Evolutionary conservation across 2,888 invertebrate species (phyloP).

Genomic region (Philonicus albiceps): DNA sequence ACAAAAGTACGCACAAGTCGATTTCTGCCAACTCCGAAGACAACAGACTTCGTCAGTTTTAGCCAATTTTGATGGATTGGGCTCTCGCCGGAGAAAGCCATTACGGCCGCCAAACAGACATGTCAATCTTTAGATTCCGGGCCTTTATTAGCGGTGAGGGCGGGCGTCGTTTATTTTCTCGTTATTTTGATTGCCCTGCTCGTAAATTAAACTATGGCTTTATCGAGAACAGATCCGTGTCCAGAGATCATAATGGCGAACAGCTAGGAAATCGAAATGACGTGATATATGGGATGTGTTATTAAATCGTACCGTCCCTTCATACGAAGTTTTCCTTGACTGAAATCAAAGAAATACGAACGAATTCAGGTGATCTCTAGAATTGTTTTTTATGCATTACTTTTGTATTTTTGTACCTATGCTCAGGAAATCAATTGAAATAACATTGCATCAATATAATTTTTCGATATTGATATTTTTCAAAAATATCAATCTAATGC

Average conservation of each 20-base stretch:
- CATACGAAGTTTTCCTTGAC: not conserved
- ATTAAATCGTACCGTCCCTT: not conserved
- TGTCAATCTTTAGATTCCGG: not conserved
- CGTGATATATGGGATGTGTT: not conserved
- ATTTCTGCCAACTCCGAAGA: conserved; percentile 25
- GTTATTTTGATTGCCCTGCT: not conserved
- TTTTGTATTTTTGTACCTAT: too few species aligned
- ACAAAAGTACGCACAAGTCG: conserved; percentile 19
- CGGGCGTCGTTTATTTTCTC: conserved; percentile 1
- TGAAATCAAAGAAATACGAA: not conserved
- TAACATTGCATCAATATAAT: too few species aligned
- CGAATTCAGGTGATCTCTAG: not conserved
- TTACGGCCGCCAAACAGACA: not conserved
- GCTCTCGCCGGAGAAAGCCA: conserved; percentile 15
- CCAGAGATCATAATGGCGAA: not conserved
- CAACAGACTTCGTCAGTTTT: conserved; percentile 20
- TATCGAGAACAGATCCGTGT: not conserved
- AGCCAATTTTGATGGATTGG: conserved; percentile 32
- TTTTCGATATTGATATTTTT: too few species aligned
- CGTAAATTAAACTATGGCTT: not conserved
- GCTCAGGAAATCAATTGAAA: too few species aligned
- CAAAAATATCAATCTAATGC: too few species aligned
- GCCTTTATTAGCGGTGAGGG: not conserved
- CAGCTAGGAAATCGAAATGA: not conserved
- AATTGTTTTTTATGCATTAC: not conserved